Evolutionary conservation across 1,140 invertebrate genomes (phyloP).

Genomic region (Drosophila micromelanica): DNA sequence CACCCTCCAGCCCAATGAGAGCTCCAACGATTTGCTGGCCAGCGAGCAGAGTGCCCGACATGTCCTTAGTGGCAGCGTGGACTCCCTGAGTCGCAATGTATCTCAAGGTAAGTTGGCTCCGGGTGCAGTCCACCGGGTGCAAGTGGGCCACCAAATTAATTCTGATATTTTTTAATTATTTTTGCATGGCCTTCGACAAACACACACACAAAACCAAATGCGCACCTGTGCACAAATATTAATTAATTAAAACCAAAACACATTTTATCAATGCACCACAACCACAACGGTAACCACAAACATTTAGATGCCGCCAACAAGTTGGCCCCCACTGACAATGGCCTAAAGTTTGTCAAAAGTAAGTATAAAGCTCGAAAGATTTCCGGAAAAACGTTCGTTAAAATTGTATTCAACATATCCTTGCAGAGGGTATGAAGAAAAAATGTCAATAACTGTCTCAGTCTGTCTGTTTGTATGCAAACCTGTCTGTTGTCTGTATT

Average conservation of each 20-base stretch:
- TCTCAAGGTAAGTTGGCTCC: slow-evolving; percentile 75
- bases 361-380: slow-evolving; percentile 51
- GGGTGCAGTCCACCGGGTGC: background rate
- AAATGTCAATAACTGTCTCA: too few relatives aligned
- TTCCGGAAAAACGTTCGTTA: background rate
- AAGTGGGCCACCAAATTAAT: slow-evolving; percentile 14
- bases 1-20: slow-evolving; percentile 80
- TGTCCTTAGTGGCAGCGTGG: slow-evolving; percentile 75
- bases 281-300: slow-evolving; percentile 29
- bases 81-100: slow-evolving; percentile 80
- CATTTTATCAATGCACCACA: slow-evolving; percentile 55
- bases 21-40: slow-evolving; percentile 74
- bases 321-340: slow-evolving; percentile 47
- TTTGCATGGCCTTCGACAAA: slow-evolving; percentile 40
- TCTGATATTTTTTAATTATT: slow-evolving; percentile 21
- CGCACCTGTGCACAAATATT: slow-evolving; percentile 44
- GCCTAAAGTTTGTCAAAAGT: slow-evolving; percentile 75
- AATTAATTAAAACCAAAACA: slow-evolving; percentile 24
- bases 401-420: too few relatives aligned
- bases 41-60: slow-evolving; percentile 66
- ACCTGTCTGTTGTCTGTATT: too few relatives aligned
- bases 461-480: too few relatives aligned
- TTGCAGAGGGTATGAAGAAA: too few relatives aligned
- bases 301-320: slow-evolving; percentile 62
- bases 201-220: slow-evolving; percentile 4